Evolutionary conservation across 1,140 invertebrate genomes (phyloP), one percentile per base, ranked within the genome.

Genomic region (Hycleus cichorii): DNA sequence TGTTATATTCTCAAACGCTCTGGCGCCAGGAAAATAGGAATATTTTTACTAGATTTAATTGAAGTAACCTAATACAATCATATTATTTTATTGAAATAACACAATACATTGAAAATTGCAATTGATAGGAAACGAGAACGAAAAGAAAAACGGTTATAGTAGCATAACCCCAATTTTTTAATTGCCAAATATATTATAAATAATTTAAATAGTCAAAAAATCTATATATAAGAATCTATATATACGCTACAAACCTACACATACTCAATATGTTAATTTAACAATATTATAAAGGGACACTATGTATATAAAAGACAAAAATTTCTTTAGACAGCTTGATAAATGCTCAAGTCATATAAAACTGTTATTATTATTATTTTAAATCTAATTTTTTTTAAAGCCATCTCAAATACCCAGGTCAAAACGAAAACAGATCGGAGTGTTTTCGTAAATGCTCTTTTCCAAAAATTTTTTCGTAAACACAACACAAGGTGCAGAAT

Each of bases 401-500:
- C 32, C 4, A 32, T 42, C 10, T 1, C 50, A 53, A 40, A 43
- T 42, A 53, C 43, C 40, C 51, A 32, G 42, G 42, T 42, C 51
- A 42, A 45, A 42, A 11, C 51, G 9, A 38, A 42, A 42, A 62
- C 59, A 68, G 67, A 77, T 77, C 81, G 81, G 81, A 81, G 81
- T 83, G 80, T 81, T 81, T 82, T 81, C 80, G 78, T 77, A 82
- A 83, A 81, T 80, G 81, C 81, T 82, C 80, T 82, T 82, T 82
- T 82, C 81, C 80, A 79, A 76, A 70, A 75, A 78, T 76, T 80
- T 82, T 81, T 82, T 78, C 77, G 76, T 78, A 82, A 83, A 82
- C 81, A 83, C 81, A 83, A 81, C 81, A 83, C 81, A 83, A 82
- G 65, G 73, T 74, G 73, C 69, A 63, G 66, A 69, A 58, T 64